Evolutionary conservation across 1,140 invertebrate species (phyloP).

Genomic region (Pygmarrhopalites habei): DNA sequence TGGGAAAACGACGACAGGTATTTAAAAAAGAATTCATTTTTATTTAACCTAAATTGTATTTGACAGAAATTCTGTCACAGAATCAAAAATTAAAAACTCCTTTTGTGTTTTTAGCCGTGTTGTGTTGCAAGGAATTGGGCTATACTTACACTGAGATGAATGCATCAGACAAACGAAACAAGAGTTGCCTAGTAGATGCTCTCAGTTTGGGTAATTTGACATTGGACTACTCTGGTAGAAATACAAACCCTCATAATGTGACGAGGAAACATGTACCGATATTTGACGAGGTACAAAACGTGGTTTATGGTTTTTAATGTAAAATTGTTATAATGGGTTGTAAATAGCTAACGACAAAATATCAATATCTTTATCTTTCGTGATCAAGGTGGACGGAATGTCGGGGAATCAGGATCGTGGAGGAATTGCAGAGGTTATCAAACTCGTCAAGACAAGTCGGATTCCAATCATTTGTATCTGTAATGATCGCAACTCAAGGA

Average conservation of each 20-base stretch:
- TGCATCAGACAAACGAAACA: constrained; percentile 93
- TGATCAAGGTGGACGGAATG: constrained; percentile 99
- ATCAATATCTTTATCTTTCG: too few species aligned
- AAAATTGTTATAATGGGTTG: too few species aligned
- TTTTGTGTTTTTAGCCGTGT: too few species aligned
- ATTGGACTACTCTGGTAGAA: constrained; percentile 49
- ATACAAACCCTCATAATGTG: not conserved
- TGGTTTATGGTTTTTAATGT: too few species aligned
- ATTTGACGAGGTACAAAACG: constrained; percentile 99
- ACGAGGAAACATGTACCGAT: constrained; percentile 80
- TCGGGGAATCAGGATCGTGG: constrained; percentile 98
- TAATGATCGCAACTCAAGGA: constrained; percentile 89
- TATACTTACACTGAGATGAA: constrained; percentile 93
- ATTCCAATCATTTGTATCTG: constrained; percentile 98
- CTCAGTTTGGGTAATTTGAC: constrained; percentile 55
- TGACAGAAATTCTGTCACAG: too few species aligned
- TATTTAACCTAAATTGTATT: too few species aligned
- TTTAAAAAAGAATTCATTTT: too few species aligned
- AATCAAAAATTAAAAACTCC: too few species aligned
- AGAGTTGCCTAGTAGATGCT: constrained; percentile 74
- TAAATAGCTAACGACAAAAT: too few species aligned
- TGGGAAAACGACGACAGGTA: constrained; percentile 86
- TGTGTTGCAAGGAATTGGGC: constrained; percentile 75
- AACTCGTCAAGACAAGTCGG: constrained; percentile 79
- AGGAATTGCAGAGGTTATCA: constrained; percentile 88